These are phyloP conservation scores for Ophonus ardosiacus DNA, from an alignment of 2,888 invertebrate genomes.

Conservation along the genomic window DNA sequence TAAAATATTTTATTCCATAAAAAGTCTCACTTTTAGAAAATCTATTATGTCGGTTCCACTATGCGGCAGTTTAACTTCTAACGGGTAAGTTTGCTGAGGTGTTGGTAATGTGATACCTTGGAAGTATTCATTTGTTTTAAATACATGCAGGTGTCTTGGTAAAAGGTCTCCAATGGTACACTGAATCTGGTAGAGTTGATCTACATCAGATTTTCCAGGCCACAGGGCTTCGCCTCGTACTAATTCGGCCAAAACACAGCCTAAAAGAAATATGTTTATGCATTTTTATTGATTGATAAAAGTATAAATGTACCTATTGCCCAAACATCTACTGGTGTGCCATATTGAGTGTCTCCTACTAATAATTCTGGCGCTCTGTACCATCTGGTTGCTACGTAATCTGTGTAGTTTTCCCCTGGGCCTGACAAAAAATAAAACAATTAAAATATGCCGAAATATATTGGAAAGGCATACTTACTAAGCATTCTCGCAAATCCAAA, in stretches of 20 bases:
- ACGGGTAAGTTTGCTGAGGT: slow-evolving; percentile 89
- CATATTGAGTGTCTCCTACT: slow-evolving; percentile 96
- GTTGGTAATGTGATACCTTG: slow-evolving; percentile 95
- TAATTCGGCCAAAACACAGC: slow-evolving; percentile 92
- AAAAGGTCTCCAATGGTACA: slow-evolving; percentile 96
- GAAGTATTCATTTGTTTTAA: slow-evolving; percentile 95
- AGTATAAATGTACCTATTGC: slow-evolving; percentile 85
- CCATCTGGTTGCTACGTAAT: slow-evolving; percentile 99
- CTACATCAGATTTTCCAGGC: slow-evolving; percentile 99
- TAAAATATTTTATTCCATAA: background rate
- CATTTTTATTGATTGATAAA: background rate
- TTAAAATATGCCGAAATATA: no score
- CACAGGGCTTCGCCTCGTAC: slow-evolving; percentile 95
- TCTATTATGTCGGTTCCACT: slow-evolving; percentile 86
- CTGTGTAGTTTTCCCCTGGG: slow-evolving; percentile 98
- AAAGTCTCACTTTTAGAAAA: slow-evolving; percentile 85
- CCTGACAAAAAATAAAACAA: slow-evolving; percentile 75
- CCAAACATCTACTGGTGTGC: slow-evolving; percentile 98
- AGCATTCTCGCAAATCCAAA: slow-evolving; percentile 99
- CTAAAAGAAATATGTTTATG: slow-evolving; percentile 72
- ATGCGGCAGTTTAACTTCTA: slow-evolving; percentile 91
- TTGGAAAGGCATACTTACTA: slow-evolving; percentile 80
- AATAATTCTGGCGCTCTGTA: slow-evolving; percentile 97
- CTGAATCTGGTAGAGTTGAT: slow-evolving; percentile 97
- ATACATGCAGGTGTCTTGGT: slow-evolving; percentile 96